Conservation (phyloP, 2,797 vertebrate genomes). For the Rousettus madagascariensis region DNA sequence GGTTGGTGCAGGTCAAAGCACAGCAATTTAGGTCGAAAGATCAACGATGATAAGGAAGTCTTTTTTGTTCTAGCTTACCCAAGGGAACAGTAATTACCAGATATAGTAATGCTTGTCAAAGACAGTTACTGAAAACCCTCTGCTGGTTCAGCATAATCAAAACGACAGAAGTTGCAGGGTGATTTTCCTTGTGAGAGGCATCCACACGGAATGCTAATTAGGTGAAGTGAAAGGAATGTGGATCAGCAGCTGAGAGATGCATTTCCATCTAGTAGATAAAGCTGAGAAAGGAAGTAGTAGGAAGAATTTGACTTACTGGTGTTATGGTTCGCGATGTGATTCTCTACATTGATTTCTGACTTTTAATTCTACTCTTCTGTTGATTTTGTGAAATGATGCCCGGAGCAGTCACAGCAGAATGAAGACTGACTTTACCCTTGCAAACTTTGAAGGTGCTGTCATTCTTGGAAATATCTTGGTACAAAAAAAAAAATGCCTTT, state of each 20-base stretch:
- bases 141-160: conserved; percentile 75
- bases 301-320: not conserved
- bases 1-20: conserved; percentile 48
- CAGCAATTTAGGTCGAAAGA: conserved; percentile 31
- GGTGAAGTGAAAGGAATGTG: not conserved
- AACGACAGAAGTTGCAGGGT: conserved; percentile 63
- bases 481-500: not conserved
- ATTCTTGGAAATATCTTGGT: not conserved
- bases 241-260: not conserved
- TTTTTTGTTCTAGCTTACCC: conserved; percentile 66
- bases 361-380: not conserved
- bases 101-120: conserved; percentile 74
- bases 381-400: not conserved
- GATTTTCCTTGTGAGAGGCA: conserved; percentile 67
- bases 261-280: not conserved
- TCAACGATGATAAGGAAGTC: conserved; percentile 50
- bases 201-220: conserved; percentile 73
- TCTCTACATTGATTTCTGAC: not conserved
- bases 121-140: conserved; percentile 72
- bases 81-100: conserved; percentile 75
- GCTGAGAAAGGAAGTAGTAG: not conserved
- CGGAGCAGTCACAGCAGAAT: not conserved
- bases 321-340: not conserved
- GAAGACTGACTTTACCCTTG: not conserved
- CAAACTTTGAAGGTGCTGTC: not conserved